These are phyloP conservation scores for Protobothrops flavoviridis DNA, from an alignment of 2,113 vertebrate species.

Conservation along the genomic window DNA sequence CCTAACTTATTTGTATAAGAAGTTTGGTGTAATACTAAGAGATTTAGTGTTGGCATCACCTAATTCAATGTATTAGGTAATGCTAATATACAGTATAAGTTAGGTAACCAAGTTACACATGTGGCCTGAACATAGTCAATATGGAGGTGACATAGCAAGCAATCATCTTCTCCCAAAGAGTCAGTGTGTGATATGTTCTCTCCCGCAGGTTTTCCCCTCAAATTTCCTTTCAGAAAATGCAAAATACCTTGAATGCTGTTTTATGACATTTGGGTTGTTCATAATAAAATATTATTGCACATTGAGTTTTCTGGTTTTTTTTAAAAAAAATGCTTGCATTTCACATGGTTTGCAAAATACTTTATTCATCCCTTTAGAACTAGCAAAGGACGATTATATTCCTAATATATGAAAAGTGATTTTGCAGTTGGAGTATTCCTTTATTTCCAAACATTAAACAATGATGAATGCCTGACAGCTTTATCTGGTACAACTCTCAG, in stretches of 20 bases:
- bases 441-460: background rate
- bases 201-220: too few species aligned
- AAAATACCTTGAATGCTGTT: background rate
- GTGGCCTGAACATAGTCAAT: background rate
- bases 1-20: background rate
- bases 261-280: background rate
- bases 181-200: background rate
- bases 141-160: background rate
- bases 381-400: background rate
- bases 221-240: background rate
- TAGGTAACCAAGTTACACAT: background rate
- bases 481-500: too few species aligned
- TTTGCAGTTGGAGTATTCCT: background rate
- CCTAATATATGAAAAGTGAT: background rate
- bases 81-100: background rate
- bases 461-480: background rate
- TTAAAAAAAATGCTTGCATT: background rate
- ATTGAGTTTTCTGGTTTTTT: background rate
- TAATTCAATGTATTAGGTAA: background rate
- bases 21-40: background rate
- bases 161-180: background rate
- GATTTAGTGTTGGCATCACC: background rate
- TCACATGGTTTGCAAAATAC: background rate
- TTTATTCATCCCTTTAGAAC: background rate
- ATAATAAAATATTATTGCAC: background rate